Base-by-base conservation (phyloP, 1,140 invertebrate species). In the Zaprionus capensis region DNA sequence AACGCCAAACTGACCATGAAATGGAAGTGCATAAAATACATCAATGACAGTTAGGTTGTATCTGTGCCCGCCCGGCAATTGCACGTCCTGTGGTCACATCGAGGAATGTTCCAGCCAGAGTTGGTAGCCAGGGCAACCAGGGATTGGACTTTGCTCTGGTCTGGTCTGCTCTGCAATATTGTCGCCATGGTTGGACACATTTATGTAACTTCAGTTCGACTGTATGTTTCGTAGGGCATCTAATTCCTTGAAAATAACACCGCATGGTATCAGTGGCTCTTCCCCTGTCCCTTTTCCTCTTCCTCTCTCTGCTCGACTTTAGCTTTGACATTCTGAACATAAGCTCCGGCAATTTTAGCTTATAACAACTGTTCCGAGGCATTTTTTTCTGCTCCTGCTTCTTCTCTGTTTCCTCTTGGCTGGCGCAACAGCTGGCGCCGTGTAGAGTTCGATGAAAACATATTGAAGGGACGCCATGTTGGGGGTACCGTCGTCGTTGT, bases 11-110 rank as follows among this genome's bases (percentile, higher is more conserved):
- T 90, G 84, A 84, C 84, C 85, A 90, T 88, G 81, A 88, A 79
- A 83, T 90, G 85, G 87, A 84, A 88, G 84, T 88, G 84, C 84
- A 88, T 88, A 88, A 88, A 88, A 76, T 81, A 90, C 85, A 84
- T 81, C 68, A 59, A 84, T 88, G 62, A 63, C 14, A 55, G 58
- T 55, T 51, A 68, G 41, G n/a, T 17, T 46, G 41, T 46, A 46
- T 20, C 73, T 76, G 61, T 71, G 59, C 62, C 65, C 67, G 77
- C 71, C 80, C 75, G 66, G n/a, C 84, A 88, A 88, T 88, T 90
- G 81, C 85, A 88, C 81, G 78, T 88, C 81, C 75, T 90, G 84
- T 72, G 84, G 84, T 88, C 85, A 59, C 78, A 90, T 90, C 59
- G 78, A 84, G 83, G 71, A 44, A 65, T 62, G 66, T 58, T 63